Evolutionary conservation across 2,888 invertebrate species (phyloP).

Genomic region (Apamea sordens): DNA sequence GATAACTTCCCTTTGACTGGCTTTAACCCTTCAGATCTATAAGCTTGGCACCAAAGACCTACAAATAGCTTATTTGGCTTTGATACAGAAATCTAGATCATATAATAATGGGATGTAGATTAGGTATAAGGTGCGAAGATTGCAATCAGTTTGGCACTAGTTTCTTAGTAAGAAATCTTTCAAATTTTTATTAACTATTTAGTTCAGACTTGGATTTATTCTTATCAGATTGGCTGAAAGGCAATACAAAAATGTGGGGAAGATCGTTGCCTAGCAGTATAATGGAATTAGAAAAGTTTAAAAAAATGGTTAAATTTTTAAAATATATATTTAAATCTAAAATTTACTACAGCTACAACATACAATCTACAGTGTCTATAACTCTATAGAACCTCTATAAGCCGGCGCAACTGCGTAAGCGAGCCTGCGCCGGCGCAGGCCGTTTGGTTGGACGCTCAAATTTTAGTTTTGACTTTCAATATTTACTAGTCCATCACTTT

Average conservation of each 20-base stretch:
- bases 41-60: background rate
- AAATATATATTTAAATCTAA: background rate
- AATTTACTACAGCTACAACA: background rate
- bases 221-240: background rate
- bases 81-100: background rate
- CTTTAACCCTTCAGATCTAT: slow-evolving; percentile 1
- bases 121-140: background rate
- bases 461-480: slow-evolving; percentile 1
- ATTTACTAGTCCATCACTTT: background rate
- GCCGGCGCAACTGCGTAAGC: background rate
- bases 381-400: background rate
- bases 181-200: background rate
- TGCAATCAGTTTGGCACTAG: background rate
- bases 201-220: background rate
- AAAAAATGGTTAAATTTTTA: no score
- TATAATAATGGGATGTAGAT: background rate
- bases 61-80: background rate
- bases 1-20: slow-evolving; percentile 3
- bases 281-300: background rate
- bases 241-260: background rate
- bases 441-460: slow-evolving; percentile 10
- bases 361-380: background rate
- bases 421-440: slow-evolving; percentile 47
- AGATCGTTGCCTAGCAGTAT: background rate
- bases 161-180: background rate